Evolutionary conservation across 2,797 vertebrate species (phyloP).

Genomic region (Varecia variegata): DNA sequence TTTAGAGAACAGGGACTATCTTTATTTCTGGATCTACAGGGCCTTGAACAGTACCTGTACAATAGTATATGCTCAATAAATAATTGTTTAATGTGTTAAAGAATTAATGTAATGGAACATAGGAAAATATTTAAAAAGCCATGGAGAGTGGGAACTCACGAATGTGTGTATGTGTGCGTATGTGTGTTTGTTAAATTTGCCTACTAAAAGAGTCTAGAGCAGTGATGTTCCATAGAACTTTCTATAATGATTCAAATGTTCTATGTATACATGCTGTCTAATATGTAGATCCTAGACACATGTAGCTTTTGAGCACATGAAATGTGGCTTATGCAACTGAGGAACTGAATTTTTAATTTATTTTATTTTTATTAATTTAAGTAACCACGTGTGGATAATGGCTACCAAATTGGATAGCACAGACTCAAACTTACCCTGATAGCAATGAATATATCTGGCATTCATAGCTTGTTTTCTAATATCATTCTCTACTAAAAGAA

Average conservation of each 20-base stretch:
- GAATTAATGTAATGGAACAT: neutral
- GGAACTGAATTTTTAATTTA: neutral
- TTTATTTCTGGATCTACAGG: neutral
- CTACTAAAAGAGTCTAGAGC: neutral
- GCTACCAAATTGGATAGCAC: neutral
- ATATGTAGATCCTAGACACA: neutral
- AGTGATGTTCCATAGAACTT: neutral
- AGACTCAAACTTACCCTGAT: neutral
- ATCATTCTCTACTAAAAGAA: neutral
- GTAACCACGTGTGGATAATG: neutral
- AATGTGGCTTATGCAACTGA: neutral
- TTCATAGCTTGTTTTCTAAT: slow-evolving; percentile 8
- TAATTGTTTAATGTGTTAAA: slow-evolving; percentile 13
- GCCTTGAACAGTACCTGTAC: neutral
- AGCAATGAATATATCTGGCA: neutral
- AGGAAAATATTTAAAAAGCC: neutral
- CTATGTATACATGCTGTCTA: neutral
- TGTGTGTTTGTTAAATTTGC: neutral
- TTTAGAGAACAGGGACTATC: neutral
- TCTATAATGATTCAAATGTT: neutral
- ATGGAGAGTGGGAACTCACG: neutral
- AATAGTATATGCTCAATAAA: neutral
- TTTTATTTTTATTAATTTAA: slow-evolving; percentile 14
- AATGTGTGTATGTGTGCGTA: neutral
- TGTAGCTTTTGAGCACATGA: neutral